These are phyloP conservation scores for Thermophis baileyi DNA, from an alignment of 2,113 vertebrate genomes.

Conservation along the genomic window DNA sequence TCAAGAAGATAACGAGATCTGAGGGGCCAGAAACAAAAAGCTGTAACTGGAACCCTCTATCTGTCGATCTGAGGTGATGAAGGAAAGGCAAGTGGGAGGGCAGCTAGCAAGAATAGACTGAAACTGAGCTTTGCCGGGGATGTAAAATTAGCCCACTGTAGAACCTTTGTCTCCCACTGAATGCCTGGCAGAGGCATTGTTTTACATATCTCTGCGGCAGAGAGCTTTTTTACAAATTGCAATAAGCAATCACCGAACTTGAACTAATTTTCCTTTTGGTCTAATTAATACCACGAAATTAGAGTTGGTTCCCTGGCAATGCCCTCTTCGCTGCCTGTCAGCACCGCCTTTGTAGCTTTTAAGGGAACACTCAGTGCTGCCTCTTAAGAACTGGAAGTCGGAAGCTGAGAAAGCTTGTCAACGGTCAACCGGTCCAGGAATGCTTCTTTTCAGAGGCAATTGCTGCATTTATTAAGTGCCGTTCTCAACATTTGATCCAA, in stretches of 20 bases:
- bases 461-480: background rate
- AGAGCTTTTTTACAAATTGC: conserved; percentile 59
- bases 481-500: background rate
- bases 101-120: conserved; percentile 62
- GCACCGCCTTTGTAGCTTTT: conserved; percentile 37
- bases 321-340: conserved; percentile 31
- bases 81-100: conserved; percentile 62
- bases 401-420: background rate
- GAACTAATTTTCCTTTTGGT: conserved; percentile 61
- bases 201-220: conserved; percentile 48
- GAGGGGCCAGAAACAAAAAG: conserved; percentile 61
- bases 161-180: conserved; percentile 61
- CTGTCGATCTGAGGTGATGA: conserved; percentile 68
- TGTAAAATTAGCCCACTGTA: conserved; percentile 71
- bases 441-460: background rate
- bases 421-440: background rate
- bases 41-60: conserved; percentile 59
- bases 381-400: conserved; percentile 1
- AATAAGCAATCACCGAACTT: conserved; percentile 43
- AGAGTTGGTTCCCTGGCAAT: conserved; percentile 20
- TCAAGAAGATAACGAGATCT: conserved; percentile 66
- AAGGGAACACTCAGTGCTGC: conserved; percentile 10
- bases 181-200: conserved; percentile 54
- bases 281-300: conserved; percentile 41
- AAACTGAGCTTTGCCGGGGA: conserved; percentile 61